A percentile compares a stretch with the other conserved stretches of the same genome.
These are phyloP conservation scores for Puma concolor DNA, from an alignment of 2,113 vertebrate genomes.

Conservation along the genomic window DNA sequence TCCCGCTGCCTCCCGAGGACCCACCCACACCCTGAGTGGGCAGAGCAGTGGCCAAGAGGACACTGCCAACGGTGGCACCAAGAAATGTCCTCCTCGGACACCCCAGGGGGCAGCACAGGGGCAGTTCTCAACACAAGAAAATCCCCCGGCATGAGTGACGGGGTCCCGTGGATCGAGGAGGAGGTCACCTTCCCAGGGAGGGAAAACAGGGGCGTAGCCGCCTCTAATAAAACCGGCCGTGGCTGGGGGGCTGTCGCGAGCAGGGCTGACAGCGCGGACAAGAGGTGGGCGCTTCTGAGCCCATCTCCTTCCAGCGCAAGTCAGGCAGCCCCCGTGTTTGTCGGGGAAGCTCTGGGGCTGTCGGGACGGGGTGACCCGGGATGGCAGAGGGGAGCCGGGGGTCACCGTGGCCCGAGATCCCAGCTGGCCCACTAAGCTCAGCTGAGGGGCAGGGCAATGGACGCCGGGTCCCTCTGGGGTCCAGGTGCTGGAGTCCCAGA, in stretches of 20 bases:
- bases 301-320: constrained; percentile 59
- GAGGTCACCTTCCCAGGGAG: background rate
- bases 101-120: background rate
- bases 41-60: fast-evolving
- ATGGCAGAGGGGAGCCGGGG: background rate
- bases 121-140: background rate
- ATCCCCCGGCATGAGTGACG: fast-evolving
- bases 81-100: fast-evolving
- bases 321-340: fast-evolving
- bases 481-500: background rate
- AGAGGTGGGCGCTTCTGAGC: background rate
- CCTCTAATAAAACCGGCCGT: fast-evolving
- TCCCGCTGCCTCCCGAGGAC: background rate
- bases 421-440: background rate
- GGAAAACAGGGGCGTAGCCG: background rate
- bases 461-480: background rate
- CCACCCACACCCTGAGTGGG: background rate
- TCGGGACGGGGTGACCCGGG: fast-evolving
- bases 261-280: background rate
- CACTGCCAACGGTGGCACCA: too few species aligned
- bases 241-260: fast-evolving
- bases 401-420: background rate
- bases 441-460: background rate
- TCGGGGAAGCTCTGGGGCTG: background rate
- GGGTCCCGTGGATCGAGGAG: fast-evolving